These are phyloP conservation scores for Prionchulus punctatus DNA, from an alignment of 2,888 invertebrate species.

Conservation along the genomic window DNA sequence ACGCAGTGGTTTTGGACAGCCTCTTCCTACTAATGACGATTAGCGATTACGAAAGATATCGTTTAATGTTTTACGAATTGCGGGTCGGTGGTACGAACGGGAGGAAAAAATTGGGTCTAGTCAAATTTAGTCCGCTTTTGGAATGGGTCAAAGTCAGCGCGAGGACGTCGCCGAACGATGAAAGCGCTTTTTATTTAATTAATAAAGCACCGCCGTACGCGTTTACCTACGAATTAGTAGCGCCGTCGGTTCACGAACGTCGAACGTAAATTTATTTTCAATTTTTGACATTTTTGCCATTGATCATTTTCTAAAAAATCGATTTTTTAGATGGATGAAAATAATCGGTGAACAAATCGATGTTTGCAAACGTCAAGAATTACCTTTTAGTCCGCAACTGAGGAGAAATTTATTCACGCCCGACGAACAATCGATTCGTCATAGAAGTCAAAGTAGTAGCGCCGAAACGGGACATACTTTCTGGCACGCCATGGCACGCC, in stretches of 20 bases:
- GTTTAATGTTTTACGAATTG: neutral
- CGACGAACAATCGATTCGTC: neutral
- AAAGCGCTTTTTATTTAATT: neutral
- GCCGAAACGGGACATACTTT: neutral
- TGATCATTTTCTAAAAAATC: too few species aligned
- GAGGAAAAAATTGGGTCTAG: neutral
- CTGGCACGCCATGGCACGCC: too few species aligned
- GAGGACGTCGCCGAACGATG: neutral
- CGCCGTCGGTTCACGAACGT: neutral
- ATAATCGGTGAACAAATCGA: constrained; percentile 21
- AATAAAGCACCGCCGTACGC: neutral
- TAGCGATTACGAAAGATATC: neutral
- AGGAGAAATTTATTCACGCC: neutral
- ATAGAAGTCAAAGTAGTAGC: neutral
- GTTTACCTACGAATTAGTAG: neutral
- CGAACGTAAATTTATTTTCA: neutral
- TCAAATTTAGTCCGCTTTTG: neutral
- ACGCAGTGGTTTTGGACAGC: neutral
- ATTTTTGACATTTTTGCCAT: too few species aligned
- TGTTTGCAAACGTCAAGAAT: constrained; percentile 16
- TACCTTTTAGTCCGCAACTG: neutral
- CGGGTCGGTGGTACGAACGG: neutral
- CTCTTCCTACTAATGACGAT: neutral
- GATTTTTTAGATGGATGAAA: constrained; percentile 20
- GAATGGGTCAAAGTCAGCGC: neutral